Base-by-base conservation (phyloP, 2,797 vertebrate genomes). In the Pantherophis vulpinus region DNA sequence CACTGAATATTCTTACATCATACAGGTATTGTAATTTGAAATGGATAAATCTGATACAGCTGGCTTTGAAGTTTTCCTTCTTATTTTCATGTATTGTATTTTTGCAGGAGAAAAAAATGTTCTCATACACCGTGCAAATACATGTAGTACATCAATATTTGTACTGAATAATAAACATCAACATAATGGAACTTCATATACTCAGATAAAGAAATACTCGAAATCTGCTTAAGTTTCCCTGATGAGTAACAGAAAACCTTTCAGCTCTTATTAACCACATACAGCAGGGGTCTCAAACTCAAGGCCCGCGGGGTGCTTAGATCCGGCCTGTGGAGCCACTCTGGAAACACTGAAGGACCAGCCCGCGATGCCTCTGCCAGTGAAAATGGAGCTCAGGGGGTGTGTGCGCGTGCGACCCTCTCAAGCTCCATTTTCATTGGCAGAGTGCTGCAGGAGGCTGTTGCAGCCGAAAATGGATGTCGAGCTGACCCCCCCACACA, bases 1-100 rank as follows among this genome's bases (percentile, higher is more conserved):
- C 99, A 7, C 98, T 99, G 96, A 99, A 97, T 97, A 99, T 99
- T 96, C 99, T 99, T 86, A 98, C 99, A 3, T 94, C 98, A 0
- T 99, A 99, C 97, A 99, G 99, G 99, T 99, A 88, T 0, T 96
- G 74, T 94, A 93, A 29, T 47, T 4, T 0, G 7, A 0, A 3
- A 55, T 89, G 2, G 32, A 88, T 90, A 12, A 0, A 0, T 91
- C 29, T 27, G 0, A n/a, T 11, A 23, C 20, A 58, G 8, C 29
- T 6, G 23, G 55, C 32, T 29, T 2, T 86, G 42, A 86, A n/a
- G 12, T 59, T 37, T 79, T 59, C 88, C 63, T 60, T n/a, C 86
- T 25, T 42, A 4, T 29, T 91, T 55, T 90, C 90, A 27, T 66
- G 70, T 11, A 37, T 56, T 25, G 1, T 47, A 87, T 37, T 87